Evolutionary conservation across 1,140 invertebrate species (phyloP).

Genomic region (Gerris buenoi): DNA sequence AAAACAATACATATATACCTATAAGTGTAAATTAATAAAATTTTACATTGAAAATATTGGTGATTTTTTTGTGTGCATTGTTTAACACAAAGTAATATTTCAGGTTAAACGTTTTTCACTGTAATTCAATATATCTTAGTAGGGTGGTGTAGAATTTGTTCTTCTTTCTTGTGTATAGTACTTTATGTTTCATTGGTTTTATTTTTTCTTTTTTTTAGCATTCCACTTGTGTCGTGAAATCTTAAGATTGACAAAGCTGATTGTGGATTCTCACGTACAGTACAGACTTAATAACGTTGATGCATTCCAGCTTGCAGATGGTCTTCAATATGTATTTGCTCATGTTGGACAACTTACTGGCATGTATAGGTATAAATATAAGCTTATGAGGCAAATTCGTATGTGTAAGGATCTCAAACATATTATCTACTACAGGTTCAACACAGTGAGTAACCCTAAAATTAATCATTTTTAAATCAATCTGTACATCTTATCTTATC

Average conservation of each 20-base stretch:
- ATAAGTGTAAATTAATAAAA: too few species aligned
- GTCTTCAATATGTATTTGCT: constrained; percentile 98
- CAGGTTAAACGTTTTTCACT: too few species aligned
- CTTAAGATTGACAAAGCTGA: constrained; percentile 87
- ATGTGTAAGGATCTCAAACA: constrained; percentile 99
- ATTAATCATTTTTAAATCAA: neutral
- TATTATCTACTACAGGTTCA: constrained; percentile 98
- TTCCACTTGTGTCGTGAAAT: constrained; percentile 99
- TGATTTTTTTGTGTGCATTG: too few species aligned
- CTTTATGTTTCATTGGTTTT: neutral
- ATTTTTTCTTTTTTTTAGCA: constrained; percentile 38
- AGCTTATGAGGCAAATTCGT: constrained; percentile 96
- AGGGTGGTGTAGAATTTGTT: too few species aligned
- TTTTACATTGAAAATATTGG: too few species aligned
- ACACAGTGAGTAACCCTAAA: constrained; percentile 63
- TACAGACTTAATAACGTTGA: constrained; percentile 98
- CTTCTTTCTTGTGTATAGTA: too few species aligned
- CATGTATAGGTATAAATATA: constrained; percentile 99
- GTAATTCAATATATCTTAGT: too few species aligned
- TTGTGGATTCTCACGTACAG: constrained; percentile 98
- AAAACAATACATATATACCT: too few species aligned
- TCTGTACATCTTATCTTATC: too few species aligned
- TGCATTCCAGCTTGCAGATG: constrained; percentile 95
- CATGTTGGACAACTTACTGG: constrained; percentile 98
- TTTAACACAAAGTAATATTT: too few species aligned